A percentile compares a stretch with the other conserved stretches of the same genome.
Evolutionary conservation across 2,113 vertebrate species (phyloP).

Genomic region (Bubo bubo): DNA sequence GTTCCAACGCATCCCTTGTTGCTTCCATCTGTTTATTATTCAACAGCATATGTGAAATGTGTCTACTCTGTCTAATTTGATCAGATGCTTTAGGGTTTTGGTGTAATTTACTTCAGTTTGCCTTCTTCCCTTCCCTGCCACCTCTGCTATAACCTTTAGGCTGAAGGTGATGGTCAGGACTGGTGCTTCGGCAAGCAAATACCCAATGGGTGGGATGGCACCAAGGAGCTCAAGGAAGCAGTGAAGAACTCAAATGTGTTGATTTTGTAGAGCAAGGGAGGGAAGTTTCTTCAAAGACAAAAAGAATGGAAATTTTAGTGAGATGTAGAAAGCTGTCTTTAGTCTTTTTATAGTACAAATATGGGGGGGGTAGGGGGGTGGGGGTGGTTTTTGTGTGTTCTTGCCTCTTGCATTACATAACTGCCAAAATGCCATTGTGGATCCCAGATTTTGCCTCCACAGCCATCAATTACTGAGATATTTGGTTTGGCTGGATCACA

Average conservation of each 20-base stretch:
- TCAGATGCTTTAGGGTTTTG: neutral
- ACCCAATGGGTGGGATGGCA: neutral
- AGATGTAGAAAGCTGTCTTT: constrained; percentile 15
- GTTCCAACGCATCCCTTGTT: neutral
- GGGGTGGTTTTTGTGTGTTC: neutral
- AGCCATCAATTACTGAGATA: constrained; percentile 5
- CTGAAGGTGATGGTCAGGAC: neutral
- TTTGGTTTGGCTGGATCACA: neutral
- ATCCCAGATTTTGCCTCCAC: constrained; percentile 19
- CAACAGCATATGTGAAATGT: constrained; percentile 10
- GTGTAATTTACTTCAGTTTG: neutral
- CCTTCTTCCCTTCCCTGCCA: neutral
- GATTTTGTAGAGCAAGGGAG: neutral
- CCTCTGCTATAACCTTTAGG: neutral
- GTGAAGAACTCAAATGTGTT: neutral
- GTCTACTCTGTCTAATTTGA: neutral
- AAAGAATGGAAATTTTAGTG: constrained; percentile 17
- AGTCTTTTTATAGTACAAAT: constrained; percentile 40
- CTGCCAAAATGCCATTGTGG: constrained; percentile 6
- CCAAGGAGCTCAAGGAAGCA: neutral
- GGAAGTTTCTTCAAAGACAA: neutral
- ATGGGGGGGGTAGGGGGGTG: neutral
- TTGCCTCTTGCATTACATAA: neutral
- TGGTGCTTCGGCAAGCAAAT: accelerated
- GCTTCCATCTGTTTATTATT: constrained; percentile 23